Evolutionary conservation across 2,113 vertebrate genomes (phyloP).

Genomic region (Nyctereutes procyonoides): DNA sequence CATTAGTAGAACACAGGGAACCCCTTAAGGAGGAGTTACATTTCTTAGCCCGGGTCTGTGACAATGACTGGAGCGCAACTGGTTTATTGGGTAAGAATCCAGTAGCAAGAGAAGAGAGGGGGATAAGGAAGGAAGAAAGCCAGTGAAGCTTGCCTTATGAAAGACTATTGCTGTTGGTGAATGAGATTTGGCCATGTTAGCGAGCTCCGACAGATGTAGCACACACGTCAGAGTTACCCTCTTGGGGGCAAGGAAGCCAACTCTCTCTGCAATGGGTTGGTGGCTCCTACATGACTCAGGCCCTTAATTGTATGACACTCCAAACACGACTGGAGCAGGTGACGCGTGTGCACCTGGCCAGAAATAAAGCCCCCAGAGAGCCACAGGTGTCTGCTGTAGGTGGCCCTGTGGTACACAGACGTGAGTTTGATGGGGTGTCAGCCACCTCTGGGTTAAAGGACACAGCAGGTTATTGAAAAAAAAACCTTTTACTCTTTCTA

Average conservation of each 20-base stretch:
- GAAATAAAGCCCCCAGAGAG: not conserved
- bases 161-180: not conserved
- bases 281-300: not conserved
- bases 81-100: not conserved
- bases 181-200: not conserved
- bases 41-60: not conserved
- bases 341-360: accelerated
- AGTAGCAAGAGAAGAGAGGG: not conserved
- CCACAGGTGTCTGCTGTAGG: not conserved
- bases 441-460: not conserved
- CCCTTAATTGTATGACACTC: not conserved
- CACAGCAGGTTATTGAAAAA: not conserved
- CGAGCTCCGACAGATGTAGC: accelerated
- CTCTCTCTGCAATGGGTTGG: not conserved
- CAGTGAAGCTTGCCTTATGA: not conserved
- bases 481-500: not conserved
- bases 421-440: not conserved
- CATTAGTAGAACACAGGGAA: not conserved
- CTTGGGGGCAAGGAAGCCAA: not conserved
- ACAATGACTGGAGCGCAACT: not conserved
- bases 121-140: not conserved
- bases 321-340: not conserved
- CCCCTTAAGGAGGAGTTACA: not conserved
- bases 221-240: not conserved
- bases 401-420: not conserved